A percentile compares a stretch with the other conserved stretches of the same genome.
phyloP scores from a whole-genome alignment of 2,113 vertebrate genomes.

The Isurus oxyrinchus region DNA sequence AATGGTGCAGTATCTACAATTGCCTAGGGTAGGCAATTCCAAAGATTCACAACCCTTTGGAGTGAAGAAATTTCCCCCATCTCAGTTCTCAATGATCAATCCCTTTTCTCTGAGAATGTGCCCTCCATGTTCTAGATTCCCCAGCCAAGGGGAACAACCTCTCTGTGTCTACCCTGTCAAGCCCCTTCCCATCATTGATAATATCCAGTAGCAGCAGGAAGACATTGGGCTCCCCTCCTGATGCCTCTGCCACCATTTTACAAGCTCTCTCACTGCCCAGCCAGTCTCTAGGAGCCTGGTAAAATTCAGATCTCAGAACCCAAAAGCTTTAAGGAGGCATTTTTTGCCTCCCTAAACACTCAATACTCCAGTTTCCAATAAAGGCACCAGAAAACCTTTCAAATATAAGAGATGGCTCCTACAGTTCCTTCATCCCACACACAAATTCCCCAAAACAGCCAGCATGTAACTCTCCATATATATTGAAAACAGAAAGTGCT shows the following conservation, averaged over 20 bases:
- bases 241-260: too few relatives aligned
- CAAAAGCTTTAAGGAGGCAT: not conserved
- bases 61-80: too few relatives aligned
- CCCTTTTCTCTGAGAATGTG: too few relatives aligned
- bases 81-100: too few relatives aligned
- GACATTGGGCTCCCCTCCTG: too few relatives aligned
- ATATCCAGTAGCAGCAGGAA: not conserved
- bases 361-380: not conserved
- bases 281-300: not conserved
- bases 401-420: not conserved
- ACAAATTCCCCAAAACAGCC: not conserved
- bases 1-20: too few relatives aligned
- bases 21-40: too few relatives aligned
- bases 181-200: not conserved
- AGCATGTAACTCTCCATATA: not conserved
- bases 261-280: too few relatives aligned
- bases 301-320: not conserved
- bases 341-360: not conserved
- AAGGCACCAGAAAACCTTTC: not conserved
- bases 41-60: too few relatives aligned
- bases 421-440: too few relatives aligned
- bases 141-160: not conserved
- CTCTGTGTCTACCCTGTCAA: not conserved
- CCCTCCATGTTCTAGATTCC: not conserved
- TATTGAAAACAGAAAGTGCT: too few relatives aligned